A percentile compares a stretch with the other conserved stretches of the same genome.
phyloP scores from a whole-genome alignment of 2,113 vertebrate species.

The Gopherus evgoodei region DNA sequence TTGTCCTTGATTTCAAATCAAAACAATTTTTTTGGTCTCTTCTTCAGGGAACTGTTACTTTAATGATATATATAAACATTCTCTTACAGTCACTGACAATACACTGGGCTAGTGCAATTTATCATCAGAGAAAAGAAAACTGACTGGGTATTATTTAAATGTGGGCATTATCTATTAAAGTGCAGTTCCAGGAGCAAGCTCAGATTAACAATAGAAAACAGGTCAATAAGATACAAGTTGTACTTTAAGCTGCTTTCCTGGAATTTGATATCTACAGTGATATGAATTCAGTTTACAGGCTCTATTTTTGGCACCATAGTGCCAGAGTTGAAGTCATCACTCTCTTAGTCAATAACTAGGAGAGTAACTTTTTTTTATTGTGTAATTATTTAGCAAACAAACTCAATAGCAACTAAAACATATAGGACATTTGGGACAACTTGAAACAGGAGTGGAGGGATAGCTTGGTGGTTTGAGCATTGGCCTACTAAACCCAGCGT shows the following conservation, averaged over 20 bases:
- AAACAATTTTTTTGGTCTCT: background rate
- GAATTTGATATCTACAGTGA: background rate
- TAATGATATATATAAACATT: background rate
- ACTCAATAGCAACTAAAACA: background rate
- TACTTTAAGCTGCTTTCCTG: background rate
- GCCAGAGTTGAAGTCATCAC: too few relatives aligned
- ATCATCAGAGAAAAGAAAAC: background rate
- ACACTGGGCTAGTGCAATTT: background rate
- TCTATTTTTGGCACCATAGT: too few relatives aligned
- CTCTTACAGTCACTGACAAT: background rate
- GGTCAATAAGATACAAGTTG: background rate
- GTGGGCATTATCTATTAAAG: background rate
- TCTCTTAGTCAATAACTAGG: background rate
- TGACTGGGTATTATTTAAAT: background rate
- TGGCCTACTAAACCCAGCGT: too few relatives aligned
- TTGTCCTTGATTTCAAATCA: background rate
- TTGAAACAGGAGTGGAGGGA: background rate
- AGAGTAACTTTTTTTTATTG: background rate
- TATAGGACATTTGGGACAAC: too few relatives aligned
- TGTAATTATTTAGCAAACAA: background rate
- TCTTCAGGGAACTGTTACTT: background rate
- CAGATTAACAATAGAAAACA: background rate
- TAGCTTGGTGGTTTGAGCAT: too few relatives aligned
- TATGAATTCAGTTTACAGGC: too few relatives aligned
- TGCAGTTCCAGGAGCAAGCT: background rate